Percentiles rank a stretch among this genome's conserved stretches.
These are phyloP conservation scores for Dysmachus trigonus DNA, from an alignment of 2,888 invertebrate species.

Conservation along the genomic window DNA sequence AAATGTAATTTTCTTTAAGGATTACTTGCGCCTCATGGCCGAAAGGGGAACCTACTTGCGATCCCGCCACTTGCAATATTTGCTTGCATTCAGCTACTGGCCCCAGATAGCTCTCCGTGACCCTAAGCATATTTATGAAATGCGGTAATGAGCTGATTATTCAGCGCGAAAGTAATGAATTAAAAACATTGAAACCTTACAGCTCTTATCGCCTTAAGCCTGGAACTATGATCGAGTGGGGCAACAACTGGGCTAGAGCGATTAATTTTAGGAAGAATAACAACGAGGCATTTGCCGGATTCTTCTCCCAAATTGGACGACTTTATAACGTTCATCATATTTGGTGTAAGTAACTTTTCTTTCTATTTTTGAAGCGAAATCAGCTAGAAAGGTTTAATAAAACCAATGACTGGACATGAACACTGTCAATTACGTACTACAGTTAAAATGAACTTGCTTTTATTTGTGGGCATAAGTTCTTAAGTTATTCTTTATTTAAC, in stretches of 20 bases:
- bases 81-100: slow-evolving; percentile 98
- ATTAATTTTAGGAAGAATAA: slow-evolving; percentile 89
- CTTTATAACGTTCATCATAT: slow-evolving; percentile 98
- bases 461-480: too few species aligned
- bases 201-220: slow-evolving; percentile 89
- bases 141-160: slow-evolving; percentile 67
- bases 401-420: too few species aligned
- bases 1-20: slow-evolving; percentile 65
- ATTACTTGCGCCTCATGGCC: slow-evolving; percentile 75
- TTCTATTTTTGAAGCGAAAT: not conserved
- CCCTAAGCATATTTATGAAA: slow-evolving; percentile 89
- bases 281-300: slow-evolving; percentile 96
- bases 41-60: slow-evolving; percentile 83
- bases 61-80: slow-evolving; percentile 89
- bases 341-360: slow-evolving; percentile 84
- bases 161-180: not conserved
- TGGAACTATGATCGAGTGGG: slow-evolving; percentile 99
- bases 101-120: slow-evolving; percentile 79
- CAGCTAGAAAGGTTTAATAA: not conserved
- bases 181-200: not conserved
- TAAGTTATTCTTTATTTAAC: too few species aligned
- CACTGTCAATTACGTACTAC: too few species aligned
- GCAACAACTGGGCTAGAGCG: slow-evolving; percentile 98
- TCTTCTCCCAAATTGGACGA: slow-evolving; percentile 97
- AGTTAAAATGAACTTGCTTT: too few species aligned